Evolutionary conservation across 2,113 vertebrate genomes (phyloP).

Genomic region (human (Homo sapiens)): DNA sequence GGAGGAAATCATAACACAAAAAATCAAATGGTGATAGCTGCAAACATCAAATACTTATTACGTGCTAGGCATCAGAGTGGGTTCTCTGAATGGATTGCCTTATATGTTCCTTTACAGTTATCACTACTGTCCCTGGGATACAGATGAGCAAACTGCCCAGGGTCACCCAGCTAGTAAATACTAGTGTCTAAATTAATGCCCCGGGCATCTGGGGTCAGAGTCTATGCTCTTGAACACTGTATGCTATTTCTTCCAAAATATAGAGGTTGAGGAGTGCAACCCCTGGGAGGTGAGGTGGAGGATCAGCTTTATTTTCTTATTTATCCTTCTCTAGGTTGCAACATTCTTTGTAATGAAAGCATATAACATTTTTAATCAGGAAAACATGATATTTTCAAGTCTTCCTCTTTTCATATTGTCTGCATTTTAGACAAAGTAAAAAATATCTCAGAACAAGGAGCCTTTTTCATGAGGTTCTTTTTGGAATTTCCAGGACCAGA

Average conservation of each 20-base stretch:
- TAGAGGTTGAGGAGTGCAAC: background rate
- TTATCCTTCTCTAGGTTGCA: background rate
- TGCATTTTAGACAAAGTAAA: background rate
- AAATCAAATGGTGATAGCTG: background rate
- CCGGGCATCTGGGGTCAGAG: too few relatives aligned
- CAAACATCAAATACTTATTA: too few relatives aligned
- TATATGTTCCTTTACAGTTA: background rate
- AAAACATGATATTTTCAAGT: background rate
- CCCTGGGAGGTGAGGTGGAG: background rate
- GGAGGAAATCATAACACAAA: background rate
- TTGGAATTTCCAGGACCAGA: background rate
- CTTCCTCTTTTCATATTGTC: background rate
- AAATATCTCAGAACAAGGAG: background rate
- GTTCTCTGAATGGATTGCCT: background rate
- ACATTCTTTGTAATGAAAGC: background rate
- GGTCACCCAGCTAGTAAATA: background rate
- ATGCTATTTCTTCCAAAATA: background rate
- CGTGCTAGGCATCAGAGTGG: rapidly evolving
- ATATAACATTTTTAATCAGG: background rate
- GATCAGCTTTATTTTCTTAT: background rate
- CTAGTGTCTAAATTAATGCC: background rate
- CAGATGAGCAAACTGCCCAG: rapidly evolving
- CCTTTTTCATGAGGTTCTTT: background rate
- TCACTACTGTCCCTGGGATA: background rate
- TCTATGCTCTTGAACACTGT: background rate